Conservation (phyloP, 2,888 invertebrate genomes). For the Agrochola litura region DNA sequence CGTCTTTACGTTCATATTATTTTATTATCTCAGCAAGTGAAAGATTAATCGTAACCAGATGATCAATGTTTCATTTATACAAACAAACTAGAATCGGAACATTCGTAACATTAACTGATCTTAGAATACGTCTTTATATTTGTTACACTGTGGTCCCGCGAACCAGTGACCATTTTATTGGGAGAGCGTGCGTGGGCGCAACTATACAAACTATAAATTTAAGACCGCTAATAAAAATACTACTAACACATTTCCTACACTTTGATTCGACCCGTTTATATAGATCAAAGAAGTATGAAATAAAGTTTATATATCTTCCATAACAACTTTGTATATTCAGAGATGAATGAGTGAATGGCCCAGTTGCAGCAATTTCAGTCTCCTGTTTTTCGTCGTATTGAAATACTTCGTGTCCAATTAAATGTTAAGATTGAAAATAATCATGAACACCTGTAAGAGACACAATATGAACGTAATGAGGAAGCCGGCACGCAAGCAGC, state of each 20-base stretch:
- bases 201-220: conserved; percentile 86
- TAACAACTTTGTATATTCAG: conserved; percentile 78
- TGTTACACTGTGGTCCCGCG: conserved; percentile 77
- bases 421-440: conserved; percentile 63
- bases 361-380: conserved; percentile 66
- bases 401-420: conserved; percentile 66
- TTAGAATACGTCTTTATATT: conserved; percentile 73
- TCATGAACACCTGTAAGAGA: conserved; percentile 64
- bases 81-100: conserved; percentile 61
- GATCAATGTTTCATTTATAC: conserved; percentile 62
- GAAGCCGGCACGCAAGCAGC: conserved; percentile 71
- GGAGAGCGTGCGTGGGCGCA: conserved; percentile 85
- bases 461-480: conserved; percentile 55
- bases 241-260: conserved; percentile 89
- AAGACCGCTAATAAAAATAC: conserved; percentile 87
- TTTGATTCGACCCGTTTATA: conserved; percentile 89
- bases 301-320: conserved; percentile 85
- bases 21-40: conserved; percentile 61
- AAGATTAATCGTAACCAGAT: conserved; percentile 61
- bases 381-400: conserved; percentile 68
- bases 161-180: conserved; percentile 81
- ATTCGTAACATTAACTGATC: conserved; percentile 52
- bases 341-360: conserved; percentile 76
- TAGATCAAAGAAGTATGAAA: conserved; percentile 87
- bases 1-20: conserved; percentile 44